phyloP scores from a whole-genome alignment of 2,888 invertebrate species.

The Agrochola litura region DNA sequence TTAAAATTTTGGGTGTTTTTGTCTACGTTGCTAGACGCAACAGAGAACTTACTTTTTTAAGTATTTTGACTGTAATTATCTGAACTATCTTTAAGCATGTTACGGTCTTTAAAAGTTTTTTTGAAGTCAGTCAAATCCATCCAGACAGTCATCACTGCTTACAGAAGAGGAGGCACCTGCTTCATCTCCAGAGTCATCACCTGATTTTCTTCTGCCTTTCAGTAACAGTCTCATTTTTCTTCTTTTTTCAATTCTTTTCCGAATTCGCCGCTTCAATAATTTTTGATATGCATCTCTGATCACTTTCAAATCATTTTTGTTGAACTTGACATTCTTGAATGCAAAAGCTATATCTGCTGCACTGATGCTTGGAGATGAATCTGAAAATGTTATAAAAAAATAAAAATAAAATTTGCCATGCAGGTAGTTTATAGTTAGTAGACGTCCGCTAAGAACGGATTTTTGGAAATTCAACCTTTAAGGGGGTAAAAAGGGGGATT shows the following conservation, averaged over 20 bases:
- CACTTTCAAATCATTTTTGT: slow-evolving; percentile 75
- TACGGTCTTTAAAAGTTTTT: slow-evolving; percentile 35
- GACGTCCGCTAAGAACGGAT: too few species aligned
- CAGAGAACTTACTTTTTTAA: slow-evolving; percentile 70
- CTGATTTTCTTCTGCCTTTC: slow-evolving; percentile 73
- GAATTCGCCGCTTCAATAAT: slow-evolving; percentile 69
- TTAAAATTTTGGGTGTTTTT: slow-evolving; percentile 34
- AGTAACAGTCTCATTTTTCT: slow-evolving; percentile 73
- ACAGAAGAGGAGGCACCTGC: slow-evolving; percentile 83
- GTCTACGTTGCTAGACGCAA: slow-evolving; percentile 51
- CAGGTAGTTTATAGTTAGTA: background rate
- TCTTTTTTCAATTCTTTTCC: slow-evolving; percentile 77
- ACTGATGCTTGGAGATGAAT: slow-evolving; percentile 77
- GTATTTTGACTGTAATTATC: slow-evolving; percentile 71
- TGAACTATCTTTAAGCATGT: slow-evolving; percentile 67
- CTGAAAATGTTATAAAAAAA: slow-evolving; percentile 68
- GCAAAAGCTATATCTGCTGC: slow-evolving; percentile 78
- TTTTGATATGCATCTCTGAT: slow-evolving; percentile 78
- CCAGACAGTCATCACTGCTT: slow-evolving; percentile 78
- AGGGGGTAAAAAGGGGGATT: too few species aligned
- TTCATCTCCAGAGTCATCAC: slow-evolving; percentile 81
- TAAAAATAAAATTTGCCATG: too few species aligned
- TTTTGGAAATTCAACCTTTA: too few species aligned
- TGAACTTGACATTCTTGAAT: slow-evolving; percentile 76
- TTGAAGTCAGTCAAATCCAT: slow-evolving; percentile 44